Evolutionary conservation across 2,888 invertebrate genomes (phyloP).

Genomic region (Hirtodrosophila histrioides): DNA sequence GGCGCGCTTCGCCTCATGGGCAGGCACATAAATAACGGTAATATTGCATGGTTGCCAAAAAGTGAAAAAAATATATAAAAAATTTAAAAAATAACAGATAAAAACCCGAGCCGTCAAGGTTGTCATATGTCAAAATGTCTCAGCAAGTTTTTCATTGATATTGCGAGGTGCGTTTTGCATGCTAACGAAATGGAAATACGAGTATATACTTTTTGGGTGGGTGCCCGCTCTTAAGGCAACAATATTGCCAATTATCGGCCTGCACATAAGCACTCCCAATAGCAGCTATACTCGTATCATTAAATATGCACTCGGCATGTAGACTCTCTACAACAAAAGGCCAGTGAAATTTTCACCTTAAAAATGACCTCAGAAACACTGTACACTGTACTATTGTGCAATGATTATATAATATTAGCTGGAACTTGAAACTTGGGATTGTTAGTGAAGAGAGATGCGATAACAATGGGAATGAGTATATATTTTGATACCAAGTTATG

Average conservation of each 20-base stretch:
- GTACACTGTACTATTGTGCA: not conserved
- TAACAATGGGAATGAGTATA: constrained; percentile 8
- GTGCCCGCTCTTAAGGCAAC: constrained; percentile 13
- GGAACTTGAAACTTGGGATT: constrained; percentile 6
- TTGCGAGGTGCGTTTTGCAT: constrained; percentile 49
- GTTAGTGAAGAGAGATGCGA: constrained; percentile 3
- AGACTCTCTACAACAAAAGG: constrained; percentile 29
- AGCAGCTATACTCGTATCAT: constrained; percentile 40
- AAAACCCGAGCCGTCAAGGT: constrained; percentile 34
- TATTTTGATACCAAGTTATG: not conserved
- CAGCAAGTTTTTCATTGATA: constrained; percentile 43
- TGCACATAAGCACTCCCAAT: constrained; percentile 26
- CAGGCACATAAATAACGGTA: constrained; percentile 53
- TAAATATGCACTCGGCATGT: constrained; percentile 56
- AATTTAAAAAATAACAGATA: constrained; percentile 5
- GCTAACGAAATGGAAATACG: constrained; percentile 49
- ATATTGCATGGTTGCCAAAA: constrained; percentile 34
- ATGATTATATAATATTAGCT: constrained; percentile 3
- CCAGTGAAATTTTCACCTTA: constrained; percentile 37
- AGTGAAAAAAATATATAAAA: constrained; percentile 9
- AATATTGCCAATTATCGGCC: constrained; percentile 47
- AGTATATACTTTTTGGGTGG: constrained; percentile 15
- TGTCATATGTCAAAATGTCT: constrained; percentile 41
- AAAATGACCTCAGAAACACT: constrained; percentile 47
- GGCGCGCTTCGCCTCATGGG: constrained; percentile 13